Conservation (phyloP, 2,797 vertebrate species). For the Galago senegalensis region DNA sequence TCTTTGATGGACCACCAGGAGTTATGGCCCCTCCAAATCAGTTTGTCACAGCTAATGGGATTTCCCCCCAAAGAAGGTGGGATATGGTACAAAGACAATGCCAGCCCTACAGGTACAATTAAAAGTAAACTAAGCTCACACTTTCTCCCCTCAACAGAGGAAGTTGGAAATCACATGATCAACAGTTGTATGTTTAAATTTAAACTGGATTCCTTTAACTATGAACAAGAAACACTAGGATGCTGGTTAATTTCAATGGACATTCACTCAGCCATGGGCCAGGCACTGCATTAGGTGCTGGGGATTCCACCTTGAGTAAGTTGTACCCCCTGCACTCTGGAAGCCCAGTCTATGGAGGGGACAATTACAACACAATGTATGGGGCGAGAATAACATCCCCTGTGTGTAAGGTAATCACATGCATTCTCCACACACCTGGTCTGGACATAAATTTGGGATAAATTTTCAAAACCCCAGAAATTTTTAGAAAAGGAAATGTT, state of each 20-base stretch:
- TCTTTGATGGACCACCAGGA: not conserved
- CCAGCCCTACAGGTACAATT: not conserved
- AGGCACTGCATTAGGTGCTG: not conserved
- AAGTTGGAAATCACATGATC: not conserved
- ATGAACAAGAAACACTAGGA: not conserved
- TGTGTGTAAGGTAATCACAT: not conserved
- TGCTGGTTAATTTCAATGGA: not conserved
- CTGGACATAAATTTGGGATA: slow-evolving; percentile 26
- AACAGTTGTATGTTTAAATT: slow-evolving; percentile 43
- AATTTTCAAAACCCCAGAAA: slow-evolving; percentile 38
- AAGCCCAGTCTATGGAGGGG: not conserved
- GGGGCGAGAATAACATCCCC: not conserved
- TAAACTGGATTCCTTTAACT: slow-evolving; percentile 14
- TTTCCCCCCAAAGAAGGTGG: not conserved
- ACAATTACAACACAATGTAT: not conserved
- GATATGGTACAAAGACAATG: not conserved
- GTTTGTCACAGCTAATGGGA: not conserved
- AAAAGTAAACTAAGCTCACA: not conserved
- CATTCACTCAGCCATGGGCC: not conserved
- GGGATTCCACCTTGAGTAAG: not conserved
- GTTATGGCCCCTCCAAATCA: not conserved
- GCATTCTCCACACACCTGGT: not conserved
- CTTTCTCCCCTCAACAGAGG: not conserved
- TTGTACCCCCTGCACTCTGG: rapidly evolving
- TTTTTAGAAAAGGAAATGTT: not conserved